Evolutionary conservation across 2,113 vertebrate genomes (phyloP).

Genomic region (Microtus montanus): DNA sequence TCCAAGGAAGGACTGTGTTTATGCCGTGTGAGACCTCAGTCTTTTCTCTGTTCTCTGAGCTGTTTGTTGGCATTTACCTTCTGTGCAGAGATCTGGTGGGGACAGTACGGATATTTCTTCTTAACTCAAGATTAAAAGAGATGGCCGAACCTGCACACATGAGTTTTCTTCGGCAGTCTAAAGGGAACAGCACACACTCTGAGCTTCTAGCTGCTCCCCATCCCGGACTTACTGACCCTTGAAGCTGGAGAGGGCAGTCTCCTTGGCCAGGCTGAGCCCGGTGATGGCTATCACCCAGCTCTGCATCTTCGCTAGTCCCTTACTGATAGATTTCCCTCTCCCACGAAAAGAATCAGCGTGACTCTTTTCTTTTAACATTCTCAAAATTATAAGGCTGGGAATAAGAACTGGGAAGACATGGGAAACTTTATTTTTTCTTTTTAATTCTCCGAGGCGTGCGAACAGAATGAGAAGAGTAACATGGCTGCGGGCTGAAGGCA

Average conservation of each 20-base stretch:
- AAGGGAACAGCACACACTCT: neutral
- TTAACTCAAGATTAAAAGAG: conserved; percentile 11
- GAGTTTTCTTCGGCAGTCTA: neutral
- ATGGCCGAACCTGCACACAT: neutral
- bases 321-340: neutral
- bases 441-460: neutral
- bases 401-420: neutral
- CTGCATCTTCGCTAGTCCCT: neutral
- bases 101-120: neutral
- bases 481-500: neutral
- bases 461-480: neutral
- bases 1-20: neutral
- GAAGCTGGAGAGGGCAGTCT: neutral
- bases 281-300: neutral
- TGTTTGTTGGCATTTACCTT: neutral
- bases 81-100: neutral
- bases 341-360: neutral
- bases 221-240: neutral
- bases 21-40: neutral
- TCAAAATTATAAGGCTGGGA: neutral
- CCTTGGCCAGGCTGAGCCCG: neutral
- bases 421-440: neutral
- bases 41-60: neutral
- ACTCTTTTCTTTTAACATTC: neutral
- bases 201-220: neutral